Percentiles rank a stretch among this genome's conserved stretches.
phyloP scores from a whole-genome alignment of 2,888 invertebrate genomes.

The Temnothorax rugatulus region DNA sequence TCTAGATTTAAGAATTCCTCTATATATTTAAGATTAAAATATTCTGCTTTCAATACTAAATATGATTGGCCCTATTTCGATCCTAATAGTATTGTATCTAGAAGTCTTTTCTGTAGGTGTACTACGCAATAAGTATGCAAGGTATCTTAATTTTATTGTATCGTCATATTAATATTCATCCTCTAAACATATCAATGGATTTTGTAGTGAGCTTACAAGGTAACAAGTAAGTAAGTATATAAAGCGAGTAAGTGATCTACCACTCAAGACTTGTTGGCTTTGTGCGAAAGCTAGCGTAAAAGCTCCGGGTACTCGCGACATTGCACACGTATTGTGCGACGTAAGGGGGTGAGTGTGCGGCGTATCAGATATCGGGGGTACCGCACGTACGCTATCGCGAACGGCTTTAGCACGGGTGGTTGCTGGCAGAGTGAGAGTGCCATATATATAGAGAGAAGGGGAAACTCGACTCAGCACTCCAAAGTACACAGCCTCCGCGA shows the following conservation, averaged over 20 bases:
- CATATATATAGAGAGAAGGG: conserved; percentile 83
- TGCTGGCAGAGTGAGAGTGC: conserved; percentile 79
- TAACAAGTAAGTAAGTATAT: not conserved
- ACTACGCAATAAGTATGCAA: not conserved
- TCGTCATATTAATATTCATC: not conserved
- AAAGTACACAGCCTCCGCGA: conserved; percentile 85
- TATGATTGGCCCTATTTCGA: too few species aligned
- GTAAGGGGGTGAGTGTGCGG: conserved; percentile 37
- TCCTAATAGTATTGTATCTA: too few species aligned
- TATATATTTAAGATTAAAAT: too few species aligned
- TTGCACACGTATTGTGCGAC: not conserved
- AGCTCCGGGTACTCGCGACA: conserved; percentile 7
- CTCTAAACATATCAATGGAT: not conserved
- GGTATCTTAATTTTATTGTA: not conserved
- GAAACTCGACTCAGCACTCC: conserved; percentile 83
- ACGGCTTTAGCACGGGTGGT: conserved; percentile 67
- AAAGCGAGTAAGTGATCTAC: not conserved
- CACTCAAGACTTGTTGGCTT: not conserved
- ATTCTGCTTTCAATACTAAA: too few species aligned
- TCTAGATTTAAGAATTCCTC: too few species aligned
- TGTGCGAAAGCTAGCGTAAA: conserved; percentile 8
- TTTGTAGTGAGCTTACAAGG: not conserved
- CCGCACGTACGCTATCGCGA: conserved; percentile 61
- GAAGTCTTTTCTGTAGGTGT: too few species aligned
- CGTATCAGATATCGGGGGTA: conserved; percentile 48